Base-by-base conservation (phyloP, 2,797 vertebrate genomes). In the Staurois parvus region DNA sequence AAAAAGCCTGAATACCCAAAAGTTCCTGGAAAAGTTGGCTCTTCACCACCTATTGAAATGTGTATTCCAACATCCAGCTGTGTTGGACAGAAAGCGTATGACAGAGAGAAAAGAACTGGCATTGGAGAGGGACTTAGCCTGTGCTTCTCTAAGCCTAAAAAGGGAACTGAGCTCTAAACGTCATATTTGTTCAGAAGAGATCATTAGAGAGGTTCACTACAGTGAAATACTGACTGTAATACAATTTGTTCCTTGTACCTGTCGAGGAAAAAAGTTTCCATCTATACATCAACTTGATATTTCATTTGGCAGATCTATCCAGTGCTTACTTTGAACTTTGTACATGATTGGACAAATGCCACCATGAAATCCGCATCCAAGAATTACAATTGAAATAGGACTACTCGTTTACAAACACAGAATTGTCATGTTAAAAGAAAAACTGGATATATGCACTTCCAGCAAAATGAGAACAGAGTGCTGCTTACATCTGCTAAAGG, bases 281-380 rank as follows among this genome's bases (percentile, higher is more conserved):
- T 56, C 19, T 69, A 52, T 59, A 59, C 15, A 76, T 26, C 42
- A 64, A 26, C 69, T 40, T 74, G 13, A 84, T 79, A 79, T 79
- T 74, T 83, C 59, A 59, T 78, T 84, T 84, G 83, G 83, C 83
- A 72, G 48, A 48, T 40, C 28, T 30, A 74, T 67, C 42, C 3
- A 28, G 70, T 15, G 30, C 52, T 62, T 26, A 69, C 59, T 79
- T 83, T 42, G 70, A 87, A 87, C 85, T 87, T 87, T 87, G 76
- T 69, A 79, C 85, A 84, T 56, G 64, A 69, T 87, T 87, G 85
- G 85, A 87, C 62, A 74, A 30, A 48, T 79, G 85, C 85, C 85
- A 87, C 70, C 2, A 37, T 62, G n/a, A 73, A 45, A 75, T 13
- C 45, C 70, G 30, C 59, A 64, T 83, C 85, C 81, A 83, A 79